These are phyloP conservation scores for Peucedramus taeniatus DNA, from an alignment of 2,113 vertebrate genomes.

Conservation along the genomic window DNA sequence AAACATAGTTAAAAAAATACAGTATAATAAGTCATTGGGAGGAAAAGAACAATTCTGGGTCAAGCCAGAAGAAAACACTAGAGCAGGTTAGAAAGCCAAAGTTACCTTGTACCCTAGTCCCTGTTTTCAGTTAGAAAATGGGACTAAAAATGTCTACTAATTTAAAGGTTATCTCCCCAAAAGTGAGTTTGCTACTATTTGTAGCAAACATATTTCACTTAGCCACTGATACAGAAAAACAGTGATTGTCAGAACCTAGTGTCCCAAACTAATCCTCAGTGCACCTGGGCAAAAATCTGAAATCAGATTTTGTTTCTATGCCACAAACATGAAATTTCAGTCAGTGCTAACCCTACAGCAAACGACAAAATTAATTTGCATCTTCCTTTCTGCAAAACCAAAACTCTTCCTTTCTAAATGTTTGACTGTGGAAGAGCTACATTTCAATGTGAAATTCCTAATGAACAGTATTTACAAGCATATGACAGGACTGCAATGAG, in stretches of 20 bases:
- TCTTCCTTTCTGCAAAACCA: background rate
- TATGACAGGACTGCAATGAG: background rate
- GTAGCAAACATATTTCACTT: background rate
- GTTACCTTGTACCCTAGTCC: background rate
- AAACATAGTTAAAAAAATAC: background rate
- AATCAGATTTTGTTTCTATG: background rate
- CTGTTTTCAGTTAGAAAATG: background rate
- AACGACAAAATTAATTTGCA: background rate
- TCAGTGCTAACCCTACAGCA: background rate
- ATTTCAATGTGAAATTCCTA: background rate
- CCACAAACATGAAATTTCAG: background rate
- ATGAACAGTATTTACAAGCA: background rate
- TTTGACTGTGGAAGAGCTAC: background rate
- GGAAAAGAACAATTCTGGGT: background rate
- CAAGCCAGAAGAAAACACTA: background rate
- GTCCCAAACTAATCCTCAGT: background rate
- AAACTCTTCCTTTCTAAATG: background rate
- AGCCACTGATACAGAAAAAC: background rate
- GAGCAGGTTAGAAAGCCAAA: background rate
- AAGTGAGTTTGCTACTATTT: background rate
- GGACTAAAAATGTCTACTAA: background rate
- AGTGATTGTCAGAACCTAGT: background rate
- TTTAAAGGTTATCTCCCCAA: background rate
- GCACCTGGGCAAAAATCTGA: background rate
- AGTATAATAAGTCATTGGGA: background rate